Conservation (phyloP, 64 coral and sea anemone species). For the Montipora capricornis region DNA sequence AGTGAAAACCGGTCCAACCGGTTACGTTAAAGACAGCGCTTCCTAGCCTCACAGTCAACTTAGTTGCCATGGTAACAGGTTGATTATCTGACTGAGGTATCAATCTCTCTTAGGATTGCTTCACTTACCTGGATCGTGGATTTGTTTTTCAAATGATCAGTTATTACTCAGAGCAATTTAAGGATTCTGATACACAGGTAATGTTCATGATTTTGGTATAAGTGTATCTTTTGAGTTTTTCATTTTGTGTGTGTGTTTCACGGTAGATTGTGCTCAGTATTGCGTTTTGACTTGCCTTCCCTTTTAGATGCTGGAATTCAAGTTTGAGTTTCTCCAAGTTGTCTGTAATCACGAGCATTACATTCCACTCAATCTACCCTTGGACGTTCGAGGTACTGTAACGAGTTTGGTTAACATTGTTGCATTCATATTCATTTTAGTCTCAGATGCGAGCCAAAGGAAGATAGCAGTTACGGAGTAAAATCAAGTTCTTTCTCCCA, state of each 20-base stretch:
- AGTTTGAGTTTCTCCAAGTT: slow-evolving; percentile 94
- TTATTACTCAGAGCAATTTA: slow-evolving; percentile 98
- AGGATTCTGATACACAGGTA: slow-evolving; percentile 97
- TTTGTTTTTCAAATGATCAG: slow-evolving; percentile 99
- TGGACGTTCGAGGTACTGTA: slow-evolving; percentile 82
- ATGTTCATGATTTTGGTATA: not conserved
- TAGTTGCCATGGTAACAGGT: not conserved
- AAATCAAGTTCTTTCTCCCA: not conserved
- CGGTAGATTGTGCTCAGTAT: too few relatives aligned
- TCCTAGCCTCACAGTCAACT: too few relatives aligned
- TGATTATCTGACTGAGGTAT: not conserved
- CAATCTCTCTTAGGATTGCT: slow-evolving; percentile 79
- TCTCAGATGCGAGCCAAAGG: too few relatives aligned
- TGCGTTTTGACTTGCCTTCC: not conserved
- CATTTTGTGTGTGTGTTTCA: too few relatives aligned
- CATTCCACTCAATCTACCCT: slow-evolving; percentile 92
- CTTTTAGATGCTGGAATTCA: slow-evolving; percentile 98
- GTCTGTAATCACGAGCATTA: slow-evolving; percentile 99
- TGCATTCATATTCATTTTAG: too few relatives aligned
- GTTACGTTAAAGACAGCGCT: not conserved
- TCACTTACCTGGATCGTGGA: slow-evolving; percentile 97
- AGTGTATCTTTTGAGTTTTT: not conserved
- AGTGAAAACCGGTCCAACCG: too few relatives aligned
- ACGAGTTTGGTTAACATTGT: not conserved
- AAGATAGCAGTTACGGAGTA: too few relatives aligned